These are phyloP conservation scores for Limnothrissa miodon DNA, from an alignment of 2,113 vertebrate species.

Conservation along the genomic window DNA sequence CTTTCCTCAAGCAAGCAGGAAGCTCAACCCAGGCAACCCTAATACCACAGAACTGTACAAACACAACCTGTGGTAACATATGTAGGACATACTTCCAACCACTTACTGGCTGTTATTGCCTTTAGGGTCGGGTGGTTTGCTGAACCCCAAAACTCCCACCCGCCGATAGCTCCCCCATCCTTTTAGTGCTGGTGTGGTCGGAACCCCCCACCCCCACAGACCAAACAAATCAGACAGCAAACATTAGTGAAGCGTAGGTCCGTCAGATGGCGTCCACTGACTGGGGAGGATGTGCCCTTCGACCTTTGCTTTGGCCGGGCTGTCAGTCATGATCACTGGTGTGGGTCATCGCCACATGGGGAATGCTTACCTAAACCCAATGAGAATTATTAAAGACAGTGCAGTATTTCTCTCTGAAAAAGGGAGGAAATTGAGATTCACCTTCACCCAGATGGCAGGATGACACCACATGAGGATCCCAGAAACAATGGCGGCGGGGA, in stretches of 20 bases:
- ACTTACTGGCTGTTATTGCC: background rate
- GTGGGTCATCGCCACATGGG: conserved; percentile 7
- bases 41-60: background rate
- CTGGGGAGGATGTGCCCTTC: conserved; percentile 54
- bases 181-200: background rate
- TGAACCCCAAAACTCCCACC: background rate
- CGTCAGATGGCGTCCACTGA: conserved; percentile 46
- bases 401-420: background rate
- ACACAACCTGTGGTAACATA: conserved; percentile 7
- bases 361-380: background rate
- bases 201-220: conserved; percentile 30
- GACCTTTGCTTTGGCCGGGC: conserved; percentile 41
- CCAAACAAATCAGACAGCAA: conserved; percentile 45
- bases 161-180: background rate
- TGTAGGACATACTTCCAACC: conserved; percentile 10
- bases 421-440: background rate
- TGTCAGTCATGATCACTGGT: conserved; percentile 46
- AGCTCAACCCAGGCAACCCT: background rate
- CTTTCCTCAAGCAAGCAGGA: background rate
- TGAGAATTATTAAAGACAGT: background rate
- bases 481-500: conserved; percentile 20
- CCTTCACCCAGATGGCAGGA: conserved; percentile 24
- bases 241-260: conserved; percentile 48
- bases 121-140: background rate
- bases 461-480: background rate